Evolutionary conservation across 2,113 vertebrate genomes (phyloP).

Genomic region (Synodontis membranacea): DNA sequence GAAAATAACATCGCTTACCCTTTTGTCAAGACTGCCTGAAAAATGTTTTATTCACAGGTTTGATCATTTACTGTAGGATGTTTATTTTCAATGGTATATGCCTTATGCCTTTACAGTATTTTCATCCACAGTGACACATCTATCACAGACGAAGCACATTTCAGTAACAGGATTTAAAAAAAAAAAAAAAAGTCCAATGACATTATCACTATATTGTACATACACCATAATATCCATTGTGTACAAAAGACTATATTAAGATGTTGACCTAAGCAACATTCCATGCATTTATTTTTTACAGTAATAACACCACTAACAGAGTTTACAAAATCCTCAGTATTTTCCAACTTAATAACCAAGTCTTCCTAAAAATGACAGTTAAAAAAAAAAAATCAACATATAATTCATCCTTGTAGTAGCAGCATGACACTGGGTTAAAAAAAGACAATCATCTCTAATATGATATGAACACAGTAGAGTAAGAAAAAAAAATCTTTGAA

Average conservation of each 20-base stretch:
- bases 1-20: neutral
- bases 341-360: neutral
- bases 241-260: neutral
- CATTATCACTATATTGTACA: neutral
- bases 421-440: neutral
- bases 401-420: neutral
- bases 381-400: neutral
- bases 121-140: neutral
- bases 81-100: neutral
- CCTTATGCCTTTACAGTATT: no score
- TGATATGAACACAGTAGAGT: neutral
- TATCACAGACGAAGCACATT: neutral
- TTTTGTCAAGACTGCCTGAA: neutral
- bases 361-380: neutral
- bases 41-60: neutral
- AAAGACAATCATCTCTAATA: neutral
- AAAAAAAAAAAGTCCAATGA: neutral
- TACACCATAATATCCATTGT: neutral
- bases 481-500: neutral
- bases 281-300: neutral
- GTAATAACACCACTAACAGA: neutral
- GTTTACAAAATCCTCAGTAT: neutral
- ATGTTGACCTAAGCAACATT: neutral
- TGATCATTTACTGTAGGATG: neutral
- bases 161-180: neutral